phyloP scores from a whole-genome alignment of 1,140 invertebrate species.

The Ctenoplectra terminalis region DNA sequence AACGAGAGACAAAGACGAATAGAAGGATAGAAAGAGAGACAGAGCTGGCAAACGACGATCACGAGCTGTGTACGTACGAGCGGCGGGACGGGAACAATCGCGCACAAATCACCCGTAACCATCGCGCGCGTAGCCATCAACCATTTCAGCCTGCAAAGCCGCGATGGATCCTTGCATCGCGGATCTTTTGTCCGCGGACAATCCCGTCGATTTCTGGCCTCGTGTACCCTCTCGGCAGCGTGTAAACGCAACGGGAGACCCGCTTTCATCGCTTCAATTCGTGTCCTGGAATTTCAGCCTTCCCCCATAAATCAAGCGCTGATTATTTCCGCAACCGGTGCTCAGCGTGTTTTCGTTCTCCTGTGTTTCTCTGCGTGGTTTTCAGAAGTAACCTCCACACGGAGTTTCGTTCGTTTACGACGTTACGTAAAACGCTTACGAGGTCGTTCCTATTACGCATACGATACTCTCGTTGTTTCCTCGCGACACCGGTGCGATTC shows the following conservation, averaged over 20 bases:
- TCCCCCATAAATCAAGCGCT: conserved; percentile 23
- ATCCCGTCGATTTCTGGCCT: conserved; percentile 45
- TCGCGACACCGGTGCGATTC: conserved; percentile 27
- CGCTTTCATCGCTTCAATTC: conserved; percentile 22
- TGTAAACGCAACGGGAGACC: conserved; percentile 25
- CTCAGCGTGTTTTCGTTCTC: not conserved
- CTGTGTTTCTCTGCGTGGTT: not conserved
- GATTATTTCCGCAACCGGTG: conserved; percentile 7
- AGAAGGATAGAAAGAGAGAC: not conserved
- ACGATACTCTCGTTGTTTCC: conserved; percentile 17
- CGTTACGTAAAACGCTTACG: conserved; percentile 10
- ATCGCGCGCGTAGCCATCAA: conserved; percentile 51
- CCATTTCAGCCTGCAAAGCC: conserved; percentile 18
- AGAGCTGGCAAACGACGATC: not conserved
- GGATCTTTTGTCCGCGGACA: conserved; percentile 55
- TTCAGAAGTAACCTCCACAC: not conserved
- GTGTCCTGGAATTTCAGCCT: not conserved
- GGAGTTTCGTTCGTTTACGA: not conserved
- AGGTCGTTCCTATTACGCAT: not conserved
- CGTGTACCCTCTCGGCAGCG: conserved; percentile 6
- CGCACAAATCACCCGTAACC: conserved; percentile 58
- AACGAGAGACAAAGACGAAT: too few relatives aligned
- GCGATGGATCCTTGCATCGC: conserved; percentile 45
- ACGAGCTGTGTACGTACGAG: conserved; percentile 3
- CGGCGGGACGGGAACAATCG: conserved; percentile 51